Percentiles rank a stretch among this genome's conserved stretches.
These are phyloP conservation scores for Nemurella pictetii DNA, from an alignment of 2,888 invertebrate species.

Conservation along the genomic window DNA sequence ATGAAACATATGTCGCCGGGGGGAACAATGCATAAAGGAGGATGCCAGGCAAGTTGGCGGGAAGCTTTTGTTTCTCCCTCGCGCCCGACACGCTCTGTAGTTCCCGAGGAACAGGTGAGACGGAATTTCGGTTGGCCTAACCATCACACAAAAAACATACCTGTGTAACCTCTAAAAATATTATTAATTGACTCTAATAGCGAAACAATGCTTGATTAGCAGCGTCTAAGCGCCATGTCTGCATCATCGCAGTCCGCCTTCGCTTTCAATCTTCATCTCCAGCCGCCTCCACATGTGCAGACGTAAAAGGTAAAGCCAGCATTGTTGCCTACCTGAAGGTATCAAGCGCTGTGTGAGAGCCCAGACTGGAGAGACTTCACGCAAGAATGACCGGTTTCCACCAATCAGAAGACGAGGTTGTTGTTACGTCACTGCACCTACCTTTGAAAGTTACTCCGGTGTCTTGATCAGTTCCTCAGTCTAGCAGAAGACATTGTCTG, in stretches of 20 bases:
- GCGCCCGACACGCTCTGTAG: not conserved
- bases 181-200: not conserved
- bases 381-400: slow-evolving; percentile 36
- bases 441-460: slow-evolving; percentile 34
- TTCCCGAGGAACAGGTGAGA: not conserved
- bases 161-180: not conserved
- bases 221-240: slow-evolving; percentile 16
- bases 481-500: slow-evolving; percentile 52
- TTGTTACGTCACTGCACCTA: slow-evolving; percentile 37
- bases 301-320: slow-evolving; percentile 21
- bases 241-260: slow-evolving; percentile 11
- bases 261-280: slow-evolving; percentile 25
- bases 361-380: slow-evolving; percentile 25
- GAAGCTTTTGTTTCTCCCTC: not conserved
- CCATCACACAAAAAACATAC: not conserved
- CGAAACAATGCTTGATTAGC: not conserved
- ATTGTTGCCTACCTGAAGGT: slow-evolving; percentile 20
- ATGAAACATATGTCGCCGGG: not conserved
- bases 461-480: slow-evolving; percentile 48
- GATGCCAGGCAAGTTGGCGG: not conserved
- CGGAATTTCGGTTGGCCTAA: not conserved
- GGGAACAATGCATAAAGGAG: not conserved
- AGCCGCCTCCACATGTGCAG: slow-evolving; percentile 13
- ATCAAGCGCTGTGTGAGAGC: slow-evolving; percentile 19
- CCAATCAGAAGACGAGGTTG: slow-evolving; percentile 34